Evolutionary conservation across 2,797 vertebrate genomes (phyloP), one percentile per base, ranked within the genome.

Genomic region (Pelobates cultripes): DNA sequence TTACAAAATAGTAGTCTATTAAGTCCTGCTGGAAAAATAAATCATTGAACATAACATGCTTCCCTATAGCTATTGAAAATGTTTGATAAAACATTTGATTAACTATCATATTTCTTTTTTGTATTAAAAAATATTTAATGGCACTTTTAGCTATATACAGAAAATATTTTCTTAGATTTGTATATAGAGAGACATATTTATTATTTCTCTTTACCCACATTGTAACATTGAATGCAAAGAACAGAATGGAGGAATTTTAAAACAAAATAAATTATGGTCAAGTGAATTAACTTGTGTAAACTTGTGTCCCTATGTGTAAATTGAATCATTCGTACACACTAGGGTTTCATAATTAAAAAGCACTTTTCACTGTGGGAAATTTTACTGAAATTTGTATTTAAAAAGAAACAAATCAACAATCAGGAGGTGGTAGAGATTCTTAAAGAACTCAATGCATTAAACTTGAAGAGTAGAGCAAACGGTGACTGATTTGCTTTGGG

Each of bases 331-430:
- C 83, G 77, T 86, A 88, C 80, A 87, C 67, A 85, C 80, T 87
- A 84, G 70, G 87, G 85, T 89, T 89, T 91, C 87, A 85, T 88
- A 89, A 88, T 89, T 87, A 93, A 92, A 91, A 91, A 84, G 73
- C 70, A 77, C 86, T 90, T 91, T 87, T 85, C 87, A 88, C 83
- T 74, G 81, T 86, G 86, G 74, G 86, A 87, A 86, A 82, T 90
- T 90, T 78, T 87, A 83, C 82, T 88, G 85, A 89, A 89, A 87
- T 91, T 91, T 83, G 17, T 85, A 86, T 90, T 89, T 86, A 87
- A 90, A 88, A 87, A 88, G 89, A 86, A 89, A 89, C 90, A 79
- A 90, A 88, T 87, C 85, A 84, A 88, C 87, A 86, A 70, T 87
- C 85, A 85, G 80, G 81, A 90, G 85, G 88, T 86, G 85, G 84